Conservation (phyloP, 2,888 invertebrate genomes). For the Carabus problematicus region DNA sequence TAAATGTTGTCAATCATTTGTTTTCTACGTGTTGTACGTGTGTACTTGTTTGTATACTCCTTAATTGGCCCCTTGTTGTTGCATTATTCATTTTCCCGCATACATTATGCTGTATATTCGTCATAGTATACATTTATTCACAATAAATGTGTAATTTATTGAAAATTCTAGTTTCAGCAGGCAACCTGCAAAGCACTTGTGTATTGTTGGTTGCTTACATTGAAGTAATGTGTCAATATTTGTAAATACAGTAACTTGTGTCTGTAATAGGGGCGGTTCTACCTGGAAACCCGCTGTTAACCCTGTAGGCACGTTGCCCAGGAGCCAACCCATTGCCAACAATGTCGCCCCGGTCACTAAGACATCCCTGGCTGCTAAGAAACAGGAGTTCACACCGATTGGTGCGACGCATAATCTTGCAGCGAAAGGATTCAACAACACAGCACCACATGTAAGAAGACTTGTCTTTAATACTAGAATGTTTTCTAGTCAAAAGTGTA, state of each 20-base stretch:
- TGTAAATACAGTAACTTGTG: slow-evolving; percentile 23
- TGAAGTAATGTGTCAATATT: not conserved
- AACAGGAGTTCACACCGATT: slow-evolving; percentile 74
- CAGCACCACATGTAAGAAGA: slow-evolving; percentile 19
- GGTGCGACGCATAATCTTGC: slow-evolving; percentile 88
- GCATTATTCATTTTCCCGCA: too few relatives aligned
- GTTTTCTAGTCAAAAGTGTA: too few relatives aligned
- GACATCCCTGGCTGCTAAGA: slow-evolving; percentile 82
- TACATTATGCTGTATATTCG: too few relatives aligned
- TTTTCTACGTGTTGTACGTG: too few relatives aligned
- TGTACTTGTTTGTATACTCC: too few relatives aligned
- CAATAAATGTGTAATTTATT: too few relatives aligned
- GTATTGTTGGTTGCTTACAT: slow-evolving; percentile 27
- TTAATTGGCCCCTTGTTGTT: too few relatives aligned
- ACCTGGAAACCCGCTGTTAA: slow-evolving; percentile 92
- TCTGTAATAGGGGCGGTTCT: slow-evolving; percentile 75
- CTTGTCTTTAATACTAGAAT: not conserved
- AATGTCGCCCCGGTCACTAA: slow-evolving; percentile 78
- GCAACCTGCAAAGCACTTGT: not conserved
- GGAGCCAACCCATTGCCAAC: slow-evolving; percentile 65
- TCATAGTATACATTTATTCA: too few relatives aligned
- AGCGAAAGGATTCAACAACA: slow-evolving; percentile 77
- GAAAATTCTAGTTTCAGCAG: too few relatives aligned
- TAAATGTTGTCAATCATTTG: too few relatives aligned
- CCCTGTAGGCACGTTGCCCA: slow-evolving; percentile 77